Evolutionary conservation across 2,113 vertebrate species (phyloP), one percentile per base, ranked within the genome.

Genomic region (Oncorhynchus tshawytscha): DNA sequence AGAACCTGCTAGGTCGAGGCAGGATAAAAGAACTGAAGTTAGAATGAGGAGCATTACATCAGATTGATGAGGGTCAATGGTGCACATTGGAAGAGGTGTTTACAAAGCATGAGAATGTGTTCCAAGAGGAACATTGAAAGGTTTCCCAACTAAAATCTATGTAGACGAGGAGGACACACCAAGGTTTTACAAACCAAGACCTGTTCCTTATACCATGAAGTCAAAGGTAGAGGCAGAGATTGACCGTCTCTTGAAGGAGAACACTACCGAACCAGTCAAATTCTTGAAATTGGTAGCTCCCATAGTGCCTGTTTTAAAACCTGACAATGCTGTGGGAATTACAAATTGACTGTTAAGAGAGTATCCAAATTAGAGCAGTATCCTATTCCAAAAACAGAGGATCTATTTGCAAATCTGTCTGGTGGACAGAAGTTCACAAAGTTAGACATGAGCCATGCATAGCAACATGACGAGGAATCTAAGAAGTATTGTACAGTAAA

Each of bases 1-100:
- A 70, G 59, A 77, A 77, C 16, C 27, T 71, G 24, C 48, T 77
- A 20, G 67, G 51, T 5, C 20, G 67, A 5, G 31, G 57, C 3
- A 39, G 34, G 34, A 39, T 39, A 39, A 39, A 39, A 39, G 6
- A 8, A 39, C 34, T 39, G 34, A 39, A 39, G 34, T 39, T 39
- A 39, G 34, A 39, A 7, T 39, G 34, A 7, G 7, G 34, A 39
- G 8, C 34, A 39, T 39, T 39, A 8, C 8, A 39, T 39, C 34
- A 8, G 34, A 8, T 39, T 39, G 34, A 8, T 8, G 34, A 39
- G 7, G 34, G 34, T 8, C 34, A 39, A 39, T 7, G 34, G 34
- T 39, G 34, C 6, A 39, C 34, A 8, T 39, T 8, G 34, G 34
- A 22, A 24, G 60, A 62, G 22, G 18, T 62, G 8, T 24, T 62